These are phyloP conservation scores for Nemopilema nomurai DNA, from an alignment of 30 jellyfish, hydroid and myxozoan genomes.

Conservation along the genomic window DNA sequence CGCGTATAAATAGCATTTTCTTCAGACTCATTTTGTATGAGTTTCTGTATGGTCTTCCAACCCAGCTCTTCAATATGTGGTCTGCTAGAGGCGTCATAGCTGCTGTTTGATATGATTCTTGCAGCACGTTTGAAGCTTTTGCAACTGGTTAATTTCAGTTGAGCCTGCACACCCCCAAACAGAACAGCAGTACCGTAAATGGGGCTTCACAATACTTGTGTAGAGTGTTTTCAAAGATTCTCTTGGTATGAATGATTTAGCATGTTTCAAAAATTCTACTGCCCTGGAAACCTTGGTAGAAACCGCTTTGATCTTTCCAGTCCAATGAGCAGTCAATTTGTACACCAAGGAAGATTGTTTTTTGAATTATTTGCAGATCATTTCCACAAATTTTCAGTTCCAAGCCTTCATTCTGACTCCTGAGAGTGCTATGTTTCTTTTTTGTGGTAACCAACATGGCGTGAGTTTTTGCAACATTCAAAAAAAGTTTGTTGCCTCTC, in stretches of 20 bases:
- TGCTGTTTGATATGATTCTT: neutral
- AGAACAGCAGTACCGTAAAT: constrained; percentile 32
- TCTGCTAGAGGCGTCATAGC: constrained; percentile 3
- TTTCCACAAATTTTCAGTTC: neutral
- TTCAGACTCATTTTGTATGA: neutral
- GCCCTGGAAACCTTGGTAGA: constrained; percentile 32
- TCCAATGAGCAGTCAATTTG: constrained; percentile 4
- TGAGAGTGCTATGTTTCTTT: neutral
- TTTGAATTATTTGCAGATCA: neutral
- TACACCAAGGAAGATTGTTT: neutral
- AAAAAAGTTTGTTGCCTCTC: constrained; percentile 1
- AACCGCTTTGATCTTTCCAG: constrained; percentile 1
- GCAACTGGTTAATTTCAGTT: neutral
- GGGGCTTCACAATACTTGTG: constrained; percentile 53
- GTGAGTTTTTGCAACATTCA: neutral
- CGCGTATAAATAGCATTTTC: neutral
- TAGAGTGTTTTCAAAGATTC: constrained; percentile 22
- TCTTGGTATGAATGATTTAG: constrained; percentile 29
- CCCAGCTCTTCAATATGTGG: constrained; percentile 11
- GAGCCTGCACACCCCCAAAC: neutral
- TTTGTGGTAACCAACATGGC: neutral
- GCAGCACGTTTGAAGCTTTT: constrained; percentile 11
- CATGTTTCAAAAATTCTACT: constrained; percentile 18
- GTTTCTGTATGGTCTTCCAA: neutral
- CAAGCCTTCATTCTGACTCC: neutral